Evolutionary conservation across 1,140 invertebrate genomes (phyloP).

Genomic region (Lethocerus indicus): DNA sequence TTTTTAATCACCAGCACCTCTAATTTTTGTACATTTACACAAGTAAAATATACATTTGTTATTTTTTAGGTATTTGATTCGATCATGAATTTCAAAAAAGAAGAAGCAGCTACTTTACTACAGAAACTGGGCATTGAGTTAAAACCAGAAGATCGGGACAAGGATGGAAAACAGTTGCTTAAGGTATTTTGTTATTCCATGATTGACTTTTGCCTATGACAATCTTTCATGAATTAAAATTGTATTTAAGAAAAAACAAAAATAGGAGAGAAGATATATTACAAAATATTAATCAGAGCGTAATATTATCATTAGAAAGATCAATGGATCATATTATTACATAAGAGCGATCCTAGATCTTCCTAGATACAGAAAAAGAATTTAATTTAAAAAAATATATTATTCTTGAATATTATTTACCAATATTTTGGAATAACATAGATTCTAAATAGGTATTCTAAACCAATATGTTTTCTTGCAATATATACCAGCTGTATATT

Average conservation of each 20-base stretch:
- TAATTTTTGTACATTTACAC: constrained; percentile 12
- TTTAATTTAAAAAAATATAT: no score
- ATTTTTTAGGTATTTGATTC: constrained; percentile 65
- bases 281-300: no score
- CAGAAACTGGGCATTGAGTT: constrained; percentile 84
- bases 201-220: no score
- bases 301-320: constrained; percentile 25
- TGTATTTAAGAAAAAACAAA: no score
- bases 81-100: constrained; percentile 98
- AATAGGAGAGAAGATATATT: no score
- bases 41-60: constrained; percentile 7
- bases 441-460: no score
- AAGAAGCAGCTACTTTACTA: constrained; percentile 72
- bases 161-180: constrained; percentile 80
- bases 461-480: constrained; percentile 31
- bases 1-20: constrained; percentile 23
- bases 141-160: constrained; percentile 88
- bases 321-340: constrained; percentile 21
- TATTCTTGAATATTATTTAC: no score
- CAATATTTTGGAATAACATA: no score
- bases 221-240: no score
- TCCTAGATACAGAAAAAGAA: no score
- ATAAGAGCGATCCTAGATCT: no score
- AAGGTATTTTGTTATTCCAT: constrained; percentile 37
- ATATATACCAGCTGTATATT: no score